Conservation (phyloP, 2,797 vertebrate genomes). For the Iguana delicatissima region DNA sequence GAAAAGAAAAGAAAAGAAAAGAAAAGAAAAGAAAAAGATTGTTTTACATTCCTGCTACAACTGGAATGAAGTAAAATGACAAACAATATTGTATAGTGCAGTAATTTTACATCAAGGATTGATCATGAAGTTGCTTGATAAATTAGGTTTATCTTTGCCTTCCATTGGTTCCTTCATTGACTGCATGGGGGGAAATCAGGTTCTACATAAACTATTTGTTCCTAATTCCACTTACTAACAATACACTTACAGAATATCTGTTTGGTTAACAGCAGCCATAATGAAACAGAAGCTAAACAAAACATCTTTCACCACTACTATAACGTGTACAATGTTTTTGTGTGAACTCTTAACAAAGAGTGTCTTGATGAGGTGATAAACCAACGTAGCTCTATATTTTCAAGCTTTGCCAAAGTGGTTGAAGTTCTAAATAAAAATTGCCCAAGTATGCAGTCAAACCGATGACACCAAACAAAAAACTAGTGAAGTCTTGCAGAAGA, state of each 20-base stretch:
- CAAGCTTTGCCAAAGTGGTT: neutral
- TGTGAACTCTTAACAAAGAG: neutral
- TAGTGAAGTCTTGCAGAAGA: neutral
- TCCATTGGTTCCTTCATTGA: neutral
- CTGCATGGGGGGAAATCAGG: too few relatives aligned
- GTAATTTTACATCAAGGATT: conserved; percentile 36
- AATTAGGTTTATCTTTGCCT: neutral
- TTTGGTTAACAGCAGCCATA: neutral
- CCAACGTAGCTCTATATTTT: neutral
- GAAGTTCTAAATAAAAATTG: conserved; percentile 2
- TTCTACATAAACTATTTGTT: neutral
- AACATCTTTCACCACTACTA: conserved; percentile 2
- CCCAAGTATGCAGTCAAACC: neutral
- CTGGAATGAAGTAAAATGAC: conserved; percentile 37
- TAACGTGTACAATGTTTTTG: conserved; percentile 4
- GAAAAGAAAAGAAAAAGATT: neutral
- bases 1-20: too few relatives aligned
- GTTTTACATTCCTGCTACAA: conserved; percentile 13
- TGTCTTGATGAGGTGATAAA: conserved; percentile 17
- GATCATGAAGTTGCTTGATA: conserved; percentile 32
- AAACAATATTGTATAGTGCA: neutral
- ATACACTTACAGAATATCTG: neutral
- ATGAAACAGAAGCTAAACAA: conserved; percentile 11
- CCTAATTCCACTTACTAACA: neutral
- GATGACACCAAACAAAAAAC: neutral